A percentile compares a stretch with the other conserved stretches of the same genome.
Evolutionary conservation across 2,113 vertebrate genomes (phyloP).

Genomic region (Mormyrus lacerda): DNA sequence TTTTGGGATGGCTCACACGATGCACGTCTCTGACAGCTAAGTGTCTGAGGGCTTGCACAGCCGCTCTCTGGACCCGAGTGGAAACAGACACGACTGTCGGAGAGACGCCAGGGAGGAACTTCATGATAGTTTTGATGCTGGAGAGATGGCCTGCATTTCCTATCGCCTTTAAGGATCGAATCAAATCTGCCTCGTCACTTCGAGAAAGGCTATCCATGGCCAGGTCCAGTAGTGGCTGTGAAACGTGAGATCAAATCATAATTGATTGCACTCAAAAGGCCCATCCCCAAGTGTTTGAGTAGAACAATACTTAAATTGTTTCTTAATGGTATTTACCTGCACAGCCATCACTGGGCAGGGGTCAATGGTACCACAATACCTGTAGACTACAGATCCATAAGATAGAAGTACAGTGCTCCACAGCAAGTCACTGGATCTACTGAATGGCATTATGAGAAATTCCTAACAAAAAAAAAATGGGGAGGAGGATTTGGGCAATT

Average conservation of each 20-base stretch:
- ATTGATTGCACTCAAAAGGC: not conserved
- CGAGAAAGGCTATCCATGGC: slow-evolving; percentile 55
- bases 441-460: slow-evolving; percentile 57
- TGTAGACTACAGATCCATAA: slow-evolving; percentile 71
- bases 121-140: slow-evolving; percentile 71
- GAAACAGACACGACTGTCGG: slow-evolving; percentile 51
- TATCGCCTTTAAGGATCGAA: slow-evolving; percentile 67
- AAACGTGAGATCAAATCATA: slow-evolving; percentile 13
- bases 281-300: not conserved
- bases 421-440: slow-evolving; percentile 47
- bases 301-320: not conserved
- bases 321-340: slow-evolving; percentile 55
- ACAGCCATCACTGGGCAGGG: slow-evolving; percentile 55
- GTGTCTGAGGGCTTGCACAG: slow-evolving; percentile 70
- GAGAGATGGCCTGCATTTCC: slow-evolving; percentile 71
- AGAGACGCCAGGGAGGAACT: slow-evolving; percentile 62
- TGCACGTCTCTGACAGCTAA: slow-evolving; percentile 62
- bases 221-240: slow-evolving; percentile 70
- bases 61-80: slow-evolving; percentile 54
- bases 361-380: slow-evolving; percentile 52
- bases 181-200: slow-evolving; percentile 57
- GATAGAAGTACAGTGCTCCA: slow-evolving; percentile 57
- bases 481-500: not conserved
- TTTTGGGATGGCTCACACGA: slow-evolving; percentile 50
- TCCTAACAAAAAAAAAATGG: slow-evolving; percentile 46